A percentile compares a stretch with the other conserved stretches of the same genome.
phyloP scores from a whole-genome alignment of 2,797 vertebrate species.

The Pseudochromis fuscus region DNA sequence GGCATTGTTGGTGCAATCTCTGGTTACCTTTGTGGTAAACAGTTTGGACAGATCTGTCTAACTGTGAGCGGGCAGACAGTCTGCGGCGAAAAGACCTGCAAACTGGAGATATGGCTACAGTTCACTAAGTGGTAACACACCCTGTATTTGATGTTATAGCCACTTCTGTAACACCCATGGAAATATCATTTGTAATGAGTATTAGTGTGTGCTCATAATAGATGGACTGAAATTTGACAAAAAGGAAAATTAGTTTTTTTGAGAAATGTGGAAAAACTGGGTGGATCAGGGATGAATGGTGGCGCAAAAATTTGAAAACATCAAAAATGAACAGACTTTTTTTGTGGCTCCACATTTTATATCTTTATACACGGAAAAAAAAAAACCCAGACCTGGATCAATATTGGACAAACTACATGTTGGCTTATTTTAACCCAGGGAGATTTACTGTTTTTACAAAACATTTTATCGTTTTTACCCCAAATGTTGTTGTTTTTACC shows the following conservation, averaged over 20 bases:
- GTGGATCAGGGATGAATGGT: not conserved
- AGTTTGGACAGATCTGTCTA: conserved; percentile 62
- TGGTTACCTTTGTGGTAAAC: conserved; percentile 78
- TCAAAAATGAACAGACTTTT: no score
- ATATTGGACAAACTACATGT: no score
- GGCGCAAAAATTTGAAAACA: not conserved
- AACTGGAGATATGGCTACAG: conserved; percentile 39
- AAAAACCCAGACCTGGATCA: no score
- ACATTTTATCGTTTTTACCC: no score
- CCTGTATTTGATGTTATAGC: not conserved
- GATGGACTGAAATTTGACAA: not conserved
- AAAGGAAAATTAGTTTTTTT: not conserved
- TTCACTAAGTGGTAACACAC: conserved; percentile 4
- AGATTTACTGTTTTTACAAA: no score
- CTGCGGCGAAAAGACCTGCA: conserved; percentile 28
- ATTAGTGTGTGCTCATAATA: not conserved
- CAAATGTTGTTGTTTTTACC: no score
- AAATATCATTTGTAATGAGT: not conserved
- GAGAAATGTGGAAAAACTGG: not conserved
- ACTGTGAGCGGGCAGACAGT: conserved; percentile 40
- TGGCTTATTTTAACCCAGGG: no score
- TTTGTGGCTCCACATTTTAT: no score
- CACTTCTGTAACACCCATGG: not conserved
- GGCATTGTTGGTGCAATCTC: conserved; percentile 75
- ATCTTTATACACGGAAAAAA: no score